phyloP scores from a whole-genome alignment of 2,888 invertebrate genomes.

The Rutpela maculata region DNA sequence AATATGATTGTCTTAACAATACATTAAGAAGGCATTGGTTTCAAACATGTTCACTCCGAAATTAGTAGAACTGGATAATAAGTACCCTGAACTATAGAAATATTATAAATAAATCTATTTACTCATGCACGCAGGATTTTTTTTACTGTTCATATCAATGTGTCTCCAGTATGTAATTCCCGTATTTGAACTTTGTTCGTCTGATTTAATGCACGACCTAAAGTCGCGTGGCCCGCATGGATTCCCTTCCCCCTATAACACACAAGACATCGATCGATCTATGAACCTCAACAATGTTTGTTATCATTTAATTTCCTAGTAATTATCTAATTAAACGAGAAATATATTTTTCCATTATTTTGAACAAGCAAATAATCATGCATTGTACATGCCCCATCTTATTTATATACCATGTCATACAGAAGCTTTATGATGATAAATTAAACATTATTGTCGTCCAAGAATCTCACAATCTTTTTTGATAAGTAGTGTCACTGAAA shows the following conservation, averaged over 20 bases:
- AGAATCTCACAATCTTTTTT: too few relatives aligned
- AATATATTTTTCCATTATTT: constrained; percentile 9
- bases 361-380: not conserved
- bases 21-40: too few relatives aligned
- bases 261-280: constrained; percentile 31
- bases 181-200: constrained; percentile 19
- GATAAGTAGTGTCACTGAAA: too few relatives aligned
- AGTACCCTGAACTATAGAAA: not conserved
- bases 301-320: not conserved
- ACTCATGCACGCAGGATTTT: not conserved
- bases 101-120: not conserved
- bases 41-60: not conserved
- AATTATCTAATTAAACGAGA: constrained; percentile 10
- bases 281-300: constrained; percentile 15
- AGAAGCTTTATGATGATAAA: too few relatives aligned
- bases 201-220: not conserved
- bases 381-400: too few relatives aligned
- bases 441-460: too few relatives aligned
- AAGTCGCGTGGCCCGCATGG: constrained; percentile 5
- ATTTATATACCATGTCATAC: too few relatives aligned
- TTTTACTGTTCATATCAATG: not conserved
- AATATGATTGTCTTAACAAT: too few relatives aligned
- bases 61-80: not conserved
- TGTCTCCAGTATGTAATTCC: not conserved
- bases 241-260: not conserved